phyloP scores from a whole-genome alignment of 2,113 vertebrate genomes.

The Melanerpes aurifrons region DNA sequence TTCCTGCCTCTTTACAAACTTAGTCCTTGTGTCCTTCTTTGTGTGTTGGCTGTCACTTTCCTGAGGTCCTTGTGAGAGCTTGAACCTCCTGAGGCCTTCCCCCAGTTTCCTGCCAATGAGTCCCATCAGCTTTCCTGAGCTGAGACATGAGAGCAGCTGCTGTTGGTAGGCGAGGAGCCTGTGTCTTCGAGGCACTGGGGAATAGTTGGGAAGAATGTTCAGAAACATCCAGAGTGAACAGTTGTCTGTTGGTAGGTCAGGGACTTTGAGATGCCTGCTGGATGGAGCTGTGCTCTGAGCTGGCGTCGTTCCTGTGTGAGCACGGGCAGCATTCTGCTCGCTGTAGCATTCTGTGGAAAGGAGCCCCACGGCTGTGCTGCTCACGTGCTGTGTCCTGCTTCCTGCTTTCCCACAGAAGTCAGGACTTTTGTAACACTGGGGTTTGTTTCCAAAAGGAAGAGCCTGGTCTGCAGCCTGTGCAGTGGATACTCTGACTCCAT shows the following conservation, averaged over 20 bases:
- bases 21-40: not conserved
- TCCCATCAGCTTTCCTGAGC: not conserved
- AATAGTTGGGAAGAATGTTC: not conserved
- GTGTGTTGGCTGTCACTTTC: not conserved
- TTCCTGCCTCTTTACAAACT: not conserved
- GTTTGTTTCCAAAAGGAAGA: not conserved
- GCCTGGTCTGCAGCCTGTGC: not conserved
- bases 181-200: not conserved
- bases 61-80: not conserved
- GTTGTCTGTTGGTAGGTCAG: not conserved
- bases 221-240: not conserved
- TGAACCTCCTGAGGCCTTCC: not conserved
- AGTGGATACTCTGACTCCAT: not conserved
- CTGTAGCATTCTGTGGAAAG: not conserved
- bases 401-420: not conserved
- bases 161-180: not conserved
- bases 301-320: not conserved
- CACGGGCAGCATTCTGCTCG: not conserved
- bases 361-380: not conserved
- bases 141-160: accelerated
- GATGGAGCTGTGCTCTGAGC: not conserved
- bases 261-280: not conserved
- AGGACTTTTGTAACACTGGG: not conserved
- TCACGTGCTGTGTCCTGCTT: not conserved
- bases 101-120: not conserved